Conservation (phyloP, 2,797 vertebrate species). For the Monodelphis domestica region DNA sequence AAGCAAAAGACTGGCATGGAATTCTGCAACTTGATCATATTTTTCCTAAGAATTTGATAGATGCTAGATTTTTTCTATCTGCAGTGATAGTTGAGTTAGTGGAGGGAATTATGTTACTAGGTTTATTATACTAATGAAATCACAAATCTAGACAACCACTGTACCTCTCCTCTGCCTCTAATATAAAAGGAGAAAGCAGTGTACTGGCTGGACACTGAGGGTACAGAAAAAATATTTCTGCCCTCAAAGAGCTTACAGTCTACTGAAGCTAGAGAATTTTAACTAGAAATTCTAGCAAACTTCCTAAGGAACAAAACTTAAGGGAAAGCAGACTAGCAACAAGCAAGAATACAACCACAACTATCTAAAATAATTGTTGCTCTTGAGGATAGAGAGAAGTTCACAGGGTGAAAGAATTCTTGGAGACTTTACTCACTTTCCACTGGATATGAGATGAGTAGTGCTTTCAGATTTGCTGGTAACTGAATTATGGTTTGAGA, state of each 20-base stretch:
- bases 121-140: neutral
- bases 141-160: neutral
- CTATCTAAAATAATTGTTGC: neutral
- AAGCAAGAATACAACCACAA: neutral
- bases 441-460: constrained; percentile 21
- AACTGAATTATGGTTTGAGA: constrained; percentile 49
- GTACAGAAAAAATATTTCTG: neutral
- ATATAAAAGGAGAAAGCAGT: neutral
- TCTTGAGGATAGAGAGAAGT: neutral
- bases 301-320: neutral
- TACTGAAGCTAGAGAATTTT: neutral
- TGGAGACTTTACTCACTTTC: constrained; percentile 2
- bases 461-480: constrained; percentile 45
- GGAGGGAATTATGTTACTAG: neutral
- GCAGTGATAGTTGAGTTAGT: neutral
- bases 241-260: neutral
- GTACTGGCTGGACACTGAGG: neutral
- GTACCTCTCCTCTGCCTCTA: neutral
- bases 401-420: neutral
- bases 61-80: neutral
- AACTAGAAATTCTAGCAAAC: neutral
- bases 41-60: neutral
- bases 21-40: neutral
- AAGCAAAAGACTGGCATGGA: neutral
- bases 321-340: neutral